Base-by-base conservation (phyloP, 1,140 invertebrate genomes). In the Lineus longissimus region DNA sequence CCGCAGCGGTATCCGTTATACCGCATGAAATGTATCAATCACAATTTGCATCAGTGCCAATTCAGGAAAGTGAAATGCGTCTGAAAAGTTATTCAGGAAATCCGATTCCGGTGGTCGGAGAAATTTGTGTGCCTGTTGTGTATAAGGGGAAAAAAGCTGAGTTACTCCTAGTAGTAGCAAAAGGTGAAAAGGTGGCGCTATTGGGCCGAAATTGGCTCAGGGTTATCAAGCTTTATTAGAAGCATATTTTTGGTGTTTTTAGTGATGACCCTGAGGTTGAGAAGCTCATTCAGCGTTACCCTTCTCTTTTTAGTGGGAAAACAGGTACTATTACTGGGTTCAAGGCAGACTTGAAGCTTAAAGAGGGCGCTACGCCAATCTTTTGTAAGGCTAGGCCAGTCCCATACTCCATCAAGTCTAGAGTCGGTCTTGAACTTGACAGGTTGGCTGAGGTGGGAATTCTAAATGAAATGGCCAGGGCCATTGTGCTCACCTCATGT, bases 331-430 rank as follows among this genome's bases (percentile, higher is more conserved):
- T 65, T 4, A 62, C 55, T 41, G 63, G 55, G 22, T 40, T 60
- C n/a, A 66, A 66, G 22, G 69, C 63, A 9, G 58, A 47, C 51
- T 30, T 69, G 0, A 63, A 59, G 2, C 2, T 66, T 4, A 47
- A 69, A 43, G 23, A 47, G 22, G 30, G 62, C 17, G 25, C 55
- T 7, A 47, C 36, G 13, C 61, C 64, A 33, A 61, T 62, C 22
- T 70, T 69, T n/a, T 69, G 19, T 56, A 78, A 62, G 61, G 66
- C 71, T 19, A 68, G 81, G 55, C 71, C 75, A 29, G 69, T 84
- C 23, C 13, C 57, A 63, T 19, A 22, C 43, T 15, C 25, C n/a
- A 15, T 23, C 17, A 62, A 29, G 33, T 7, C 0, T 22, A 59
- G 36, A 13, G 33, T 51, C 7, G 45, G 19, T 62, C 30, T 31